A percentile compares a stretch with the other conserved stretches of the same genome.
These are phyloP conservation scores for Sisyra nigra DNA, from an alignment of 2,888 invertebrate species.

Conservation along the genomic window DNA sequence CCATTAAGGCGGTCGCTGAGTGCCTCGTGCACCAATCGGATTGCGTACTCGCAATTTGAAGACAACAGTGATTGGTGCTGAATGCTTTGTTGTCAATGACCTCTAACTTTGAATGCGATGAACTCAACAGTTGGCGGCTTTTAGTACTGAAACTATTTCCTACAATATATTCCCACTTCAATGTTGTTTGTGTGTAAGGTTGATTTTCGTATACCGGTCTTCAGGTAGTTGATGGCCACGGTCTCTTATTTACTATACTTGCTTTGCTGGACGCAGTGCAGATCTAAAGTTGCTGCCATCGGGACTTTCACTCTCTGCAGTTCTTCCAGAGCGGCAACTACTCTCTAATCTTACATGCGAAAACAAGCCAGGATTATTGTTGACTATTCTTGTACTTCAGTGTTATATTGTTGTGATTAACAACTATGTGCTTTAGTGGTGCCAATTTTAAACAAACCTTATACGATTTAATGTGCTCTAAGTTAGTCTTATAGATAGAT, in stretches of 20 bases:
- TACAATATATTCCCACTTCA: conserved; percentile 12
- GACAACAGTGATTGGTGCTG: conserved; percentile 31
- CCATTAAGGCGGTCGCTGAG: conserved; percentile 29
- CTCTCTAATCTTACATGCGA: background rate
- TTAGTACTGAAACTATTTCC: conserved; percentile 22
- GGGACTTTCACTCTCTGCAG: conserved; percentile 31
- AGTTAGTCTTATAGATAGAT: background rate
- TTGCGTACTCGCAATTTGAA: conserved; percentile 30
- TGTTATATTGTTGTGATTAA: background rate
- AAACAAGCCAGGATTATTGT: background rate
- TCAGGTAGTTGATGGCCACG: conserved; percentile 17
- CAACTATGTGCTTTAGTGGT: background rate
- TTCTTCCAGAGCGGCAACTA: conserved; percentile 21
- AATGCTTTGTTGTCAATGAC: conserved; percentile 59
- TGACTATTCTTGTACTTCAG: too few relatives aligned
- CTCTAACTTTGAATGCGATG: conserved; percentile 66
- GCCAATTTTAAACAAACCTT: background rate
- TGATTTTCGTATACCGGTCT: conserved; percentile 8
- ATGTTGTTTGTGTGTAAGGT: conserved; percentile 9
- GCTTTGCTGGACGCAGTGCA: conserved; percentile 18
- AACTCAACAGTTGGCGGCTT: conserved; percentile 44
- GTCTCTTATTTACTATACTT: conserved; percentile 26
- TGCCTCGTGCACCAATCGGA: conserved; percentile 21
- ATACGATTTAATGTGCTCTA: background rate
- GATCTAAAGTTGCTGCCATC: conserved; percentile 22